Evolutionary conservation across 2,888 invertebrate genomes (phyloP).

Genomic region (Girardia tigrina): DNA sequence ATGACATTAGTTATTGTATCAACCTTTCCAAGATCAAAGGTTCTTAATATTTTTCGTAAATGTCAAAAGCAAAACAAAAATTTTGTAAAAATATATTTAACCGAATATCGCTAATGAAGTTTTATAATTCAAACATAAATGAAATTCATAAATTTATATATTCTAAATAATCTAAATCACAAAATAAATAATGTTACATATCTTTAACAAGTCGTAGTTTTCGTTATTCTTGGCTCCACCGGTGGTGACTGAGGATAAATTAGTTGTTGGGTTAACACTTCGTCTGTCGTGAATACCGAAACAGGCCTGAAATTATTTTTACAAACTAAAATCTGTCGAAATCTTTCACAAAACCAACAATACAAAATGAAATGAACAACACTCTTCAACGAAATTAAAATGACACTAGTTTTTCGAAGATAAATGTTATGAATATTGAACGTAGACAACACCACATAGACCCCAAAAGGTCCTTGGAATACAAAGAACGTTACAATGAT

Average conservation of each 20-base stretch:
- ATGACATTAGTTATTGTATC: too few relatives aligned
- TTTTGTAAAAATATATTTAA: too few relatives aligned
- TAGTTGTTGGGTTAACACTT: background rate
- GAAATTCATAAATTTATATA: too few relatives aligned
- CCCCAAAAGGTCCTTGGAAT: conserved; percentile 29
- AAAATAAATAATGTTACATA: too few relatives aligned
- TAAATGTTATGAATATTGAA: conserved; percentile 31
- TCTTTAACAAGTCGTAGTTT: conserved; percentile 5
- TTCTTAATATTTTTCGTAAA: too few relatives aligned
- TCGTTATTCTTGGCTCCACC: background rate
- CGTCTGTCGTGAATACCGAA: background rate
- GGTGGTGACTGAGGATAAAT: background rate
- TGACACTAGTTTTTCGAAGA: background rate
- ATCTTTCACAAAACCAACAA: conserved; percentile 33
- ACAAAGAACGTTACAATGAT: conserved; percentile 24
- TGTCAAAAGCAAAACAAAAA: too few relatives aligned
- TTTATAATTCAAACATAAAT: too few relatives aligned
- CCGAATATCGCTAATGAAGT: too few relatives aligned
- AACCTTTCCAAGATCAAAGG: too few relatives aligned
- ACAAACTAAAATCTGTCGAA: conserved; percentile 25
- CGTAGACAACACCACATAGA: conserved; percentile 15
- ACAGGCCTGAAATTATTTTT: background rate
- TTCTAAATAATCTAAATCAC: too few relatives aligned
- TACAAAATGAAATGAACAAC: conserved; percentile 31
- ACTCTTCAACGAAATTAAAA: conserved; percentile 30